These are phyloP conservation scores for Ichneumoninae sp. DNA, from an alignment of 2,888 invertebrate genomes.

Conservation along the genomic window DNA sequence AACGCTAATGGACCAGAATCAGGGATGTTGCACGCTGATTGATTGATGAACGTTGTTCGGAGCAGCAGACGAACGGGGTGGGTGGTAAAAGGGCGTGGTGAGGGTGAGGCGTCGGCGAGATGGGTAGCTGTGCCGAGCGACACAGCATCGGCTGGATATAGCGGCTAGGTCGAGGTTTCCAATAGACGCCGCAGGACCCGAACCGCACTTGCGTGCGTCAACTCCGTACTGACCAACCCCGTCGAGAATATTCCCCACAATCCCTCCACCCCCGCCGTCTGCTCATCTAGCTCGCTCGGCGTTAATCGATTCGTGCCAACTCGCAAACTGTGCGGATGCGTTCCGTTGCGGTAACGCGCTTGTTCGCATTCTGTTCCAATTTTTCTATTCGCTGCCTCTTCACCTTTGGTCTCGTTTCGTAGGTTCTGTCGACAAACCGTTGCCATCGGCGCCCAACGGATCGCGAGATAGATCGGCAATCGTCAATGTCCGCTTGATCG, in stretches of 20 bases:
- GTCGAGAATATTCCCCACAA: constrained; percentile 15
- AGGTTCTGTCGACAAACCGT: constrained; percentile 19
- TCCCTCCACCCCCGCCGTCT: not conserved
- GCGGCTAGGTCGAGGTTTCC: constrained; percentile 32
- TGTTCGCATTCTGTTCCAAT: constrained; percentile 17
- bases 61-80: constrained; percentile 22
- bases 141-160: not conserved
- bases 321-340: constrained; percentile 21
- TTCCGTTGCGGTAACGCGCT: constrained; percentile 43
- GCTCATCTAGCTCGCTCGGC: constrained; percentile 33
- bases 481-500: not conserved
- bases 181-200: constrained; percentile 56
- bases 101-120: constrained; percentile 4
- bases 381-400: constrained; percentile 21
- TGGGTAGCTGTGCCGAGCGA: constrained; percentile 15
- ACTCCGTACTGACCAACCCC: constrained; percentile 2
- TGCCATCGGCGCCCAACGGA: constrained; percentile 1
- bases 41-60: constrained; percentile 69
- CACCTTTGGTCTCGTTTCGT: not conserved
- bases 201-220: constrained; percentile 37
- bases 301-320: constrained; percentile 46
- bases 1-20: constrained; percentile 71
- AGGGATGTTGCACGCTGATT: constrained; percentile 66
- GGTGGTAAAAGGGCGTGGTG: constrained; percentile 42
- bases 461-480: constrained; percentile 1